Evolutionary conservation across 1,140 invertebrate species (phyloP), one percentile per base, ranked within the genome.

Genomic region (Drosophila serrata): DNA sequence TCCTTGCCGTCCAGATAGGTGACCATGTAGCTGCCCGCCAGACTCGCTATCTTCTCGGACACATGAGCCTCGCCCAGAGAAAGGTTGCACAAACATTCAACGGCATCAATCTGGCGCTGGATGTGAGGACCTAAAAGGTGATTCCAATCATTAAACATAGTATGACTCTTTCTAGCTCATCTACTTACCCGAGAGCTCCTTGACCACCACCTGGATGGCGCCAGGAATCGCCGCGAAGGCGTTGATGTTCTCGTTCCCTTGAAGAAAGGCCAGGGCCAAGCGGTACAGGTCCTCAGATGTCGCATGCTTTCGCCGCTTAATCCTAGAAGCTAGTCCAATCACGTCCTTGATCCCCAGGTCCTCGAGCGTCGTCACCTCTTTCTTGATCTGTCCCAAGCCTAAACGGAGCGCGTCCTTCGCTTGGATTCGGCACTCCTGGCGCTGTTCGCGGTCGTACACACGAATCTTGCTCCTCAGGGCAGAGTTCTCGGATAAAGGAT

Each of bases 281-380:
- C 86, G 79, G 48, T 81, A 90, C 58, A 92, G 62, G 13, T 92
- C 92, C 37, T 91, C 81, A 11, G 46, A n/a, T 0, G 74, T 79
- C 17, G 92, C 92, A 70, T 91, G 92, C 37, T 92, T 92, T 0
- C 90, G 84, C 0, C 92, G 61, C 46, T 91, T 92, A 9, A 92
- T 92, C 8, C 92, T 75, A 7, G 17, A 46, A 0, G 79, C 75
- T 56, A 92, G 45, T 7, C 88, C 92, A 2, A 49, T 24, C 0
- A 92, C 81, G 75, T 92, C 92, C 12, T 91, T 88, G n/a, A 60
- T 63, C 2, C 69, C 65, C 9, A 92, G 24, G 31, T 81, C 73
- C 22, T 92, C 82, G 27, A 91, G 42, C 9, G 91, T 91, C 0
- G 42, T 22, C 27, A 92, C 70, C 29, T 88, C 64, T 15, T 74